Evolutionary conservation across 2,113 vertebrate species (phyloP), one percentile per base, ranked within the genome.

Genomic region (Crotalus tigris): DNA sequence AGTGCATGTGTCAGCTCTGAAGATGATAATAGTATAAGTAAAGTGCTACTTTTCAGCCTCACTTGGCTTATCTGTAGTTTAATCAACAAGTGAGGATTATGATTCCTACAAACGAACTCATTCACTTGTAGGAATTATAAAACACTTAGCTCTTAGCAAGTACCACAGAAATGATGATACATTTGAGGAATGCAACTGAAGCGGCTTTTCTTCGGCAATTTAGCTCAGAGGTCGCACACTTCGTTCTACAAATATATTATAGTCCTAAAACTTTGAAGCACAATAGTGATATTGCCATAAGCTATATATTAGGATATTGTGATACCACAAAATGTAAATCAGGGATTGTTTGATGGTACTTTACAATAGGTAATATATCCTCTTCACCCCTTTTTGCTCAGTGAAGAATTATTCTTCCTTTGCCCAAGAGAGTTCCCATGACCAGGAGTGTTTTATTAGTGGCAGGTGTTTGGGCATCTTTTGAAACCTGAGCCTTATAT

Each of bases 371-470:
- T 57, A 86, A 5, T 44, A 7, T 81, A 89, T 49, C 81, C 44
- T 21, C 90, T 81, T 24, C 93, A 59, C 75, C 87, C 94, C 90
- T 92, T 54, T 51, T 91, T 92, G 11, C 94, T 61, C 94, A 92
- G 95, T 87, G 75, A 91, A 94, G 57, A 91, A 21, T 93, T 93
- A 93, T 88, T 33, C 57, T 88, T 89, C 87, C 11, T 23, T 54
- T 91, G 93, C n/a, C 91, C 92, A 94, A 39, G 0, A 0, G 92
- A 85, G 59, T 92, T 94, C 81, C 39, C 91, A 87, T 96, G 97
- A 97, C 97, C 97, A 95, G 88, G 88, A 93, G 88, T 98, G 97
- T 97, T 98, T 98, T 98, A 98, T 98, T 97, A 93, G 94, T 85
- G 94, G 95, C 98, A 98, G 97, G 96, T 98, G 97, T 94, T 95